Conservation (phyloP, 2,797 vertebrate species). For the Clarias pachynema region DNA sequence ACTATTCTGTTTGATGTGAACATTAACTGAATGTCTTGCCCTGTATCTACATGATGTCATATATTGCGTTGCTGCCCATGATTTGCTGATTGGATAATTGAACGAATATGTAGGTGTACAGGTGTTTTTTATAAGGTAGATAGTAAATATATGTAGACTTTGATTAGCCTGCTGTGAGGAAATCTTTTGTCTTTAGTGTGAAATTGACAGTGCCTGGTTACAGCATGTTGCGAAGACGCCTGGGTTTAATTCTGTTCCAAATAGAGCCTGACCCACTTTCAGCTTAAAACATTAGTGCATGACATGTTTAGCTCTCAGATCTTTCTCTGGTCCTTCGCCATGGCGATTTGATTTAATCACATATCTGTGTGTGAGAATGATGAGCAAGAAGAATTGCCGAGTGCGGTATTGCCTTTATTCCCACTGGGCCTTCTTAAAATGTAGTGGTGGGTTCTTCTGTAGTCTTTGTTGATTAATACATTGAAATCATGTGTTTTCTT, state of each 20-base stretch:
- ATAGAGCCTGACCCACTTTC: not conserved
- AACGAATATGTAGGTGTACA: not conserved
- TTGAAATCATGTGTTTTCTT: not conserved
- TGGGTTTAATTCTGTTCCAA: constrained; percentile 11
- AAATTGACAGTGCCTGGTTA: not conserved
- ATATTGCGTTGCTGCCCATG: not conserved
- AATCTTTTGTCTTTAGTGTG: not conserved
- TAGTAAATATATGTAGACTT: not conserved
- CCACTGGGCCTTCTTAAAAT: too few relatives aligned
- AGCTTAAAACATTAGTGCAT: not conserved
- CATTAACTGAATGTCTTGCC: not conserved
- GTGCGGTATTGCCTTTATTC: not conserved
- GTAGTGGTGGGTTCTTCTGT: not conserved
- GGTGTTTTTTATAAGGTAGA: constrained; percentile 2
- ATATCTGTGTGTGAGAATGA: too few relatives aligned
- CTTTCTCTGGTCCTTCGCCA: not conserved
- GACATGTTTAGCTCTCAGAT: not conserved
- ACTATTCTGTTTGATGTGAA: not conserved
- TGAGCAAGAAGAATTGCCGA: not conserved
- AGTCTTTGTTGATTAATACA: not conserved
- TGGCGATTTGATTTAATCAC: not conserved
- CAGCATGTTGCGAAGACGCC: not conserved
- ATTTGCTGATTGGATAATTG: not conserved
- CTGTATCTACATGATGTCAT: not conserved
- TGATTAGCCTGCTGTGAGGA: not conserved